Base-by-base conservation (phyloP, 1,140 invertebrate genomes). In the Conus betulinus region DNA sequence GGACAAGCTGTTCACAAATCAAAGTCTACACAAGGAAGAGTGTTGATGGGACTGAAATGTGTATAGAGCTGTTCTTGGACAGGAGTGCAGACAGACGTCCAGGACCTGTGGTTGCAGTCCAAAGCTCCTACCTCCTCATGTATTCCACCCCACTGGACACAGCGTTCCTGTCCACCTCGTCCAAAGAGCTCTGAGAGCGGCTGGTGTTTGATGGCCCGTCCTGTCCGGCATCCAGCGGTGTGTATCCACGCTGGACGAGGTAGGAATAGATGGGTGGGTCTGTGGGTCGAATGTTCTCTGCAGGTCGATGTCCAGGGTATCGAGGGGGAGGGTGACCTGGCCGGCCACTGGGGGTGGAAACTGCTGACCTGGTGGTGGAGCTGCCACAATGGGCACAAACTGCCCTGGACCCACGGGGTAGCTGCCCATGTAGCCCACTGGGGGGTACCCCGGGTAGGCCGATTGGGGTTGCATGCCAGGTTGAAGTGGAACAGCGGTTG, bases 181-280 rank as follows among this genome's bases (percentile, higher is more conserved):
- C 90, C 8, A 71, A 71, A 11, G 85, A 85, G 27, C 55, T 71
- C 17, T 84, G 53, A 11, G 90, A 90, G 27, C 85, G 84, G 63
- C 85, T 85, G 52, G 84, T 89, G 23, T 76, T 86, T 25, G 57
- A 82, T 27, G 85, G 84, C 25, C 85, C 87, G 39, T 53, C 79
- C 23, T 53, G 27, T 15, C 85, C 85, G 15, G 88, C 85, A 74
- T 89, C 89, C 76, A 90, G 17, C 20, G 91, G 91, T 13, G 87
- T 90, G 88, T 93, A 93, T 52, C 92, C 92, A 52, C 92, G 87
- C 78, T 90, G 92, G 20, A 93, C 92, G n/a, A 93, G 88, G 78
- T 93, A 90, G 7, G 91, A 92, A 87, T 91, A 93, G 10, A 91
- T 88, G n/a, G 92, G 92, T 20, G 90, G 89, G 17, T 93, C 91